Base-by-base conservation (phyloP, 2,888 invertebrate species). In the Leptura quadrifasciata region DNA sequence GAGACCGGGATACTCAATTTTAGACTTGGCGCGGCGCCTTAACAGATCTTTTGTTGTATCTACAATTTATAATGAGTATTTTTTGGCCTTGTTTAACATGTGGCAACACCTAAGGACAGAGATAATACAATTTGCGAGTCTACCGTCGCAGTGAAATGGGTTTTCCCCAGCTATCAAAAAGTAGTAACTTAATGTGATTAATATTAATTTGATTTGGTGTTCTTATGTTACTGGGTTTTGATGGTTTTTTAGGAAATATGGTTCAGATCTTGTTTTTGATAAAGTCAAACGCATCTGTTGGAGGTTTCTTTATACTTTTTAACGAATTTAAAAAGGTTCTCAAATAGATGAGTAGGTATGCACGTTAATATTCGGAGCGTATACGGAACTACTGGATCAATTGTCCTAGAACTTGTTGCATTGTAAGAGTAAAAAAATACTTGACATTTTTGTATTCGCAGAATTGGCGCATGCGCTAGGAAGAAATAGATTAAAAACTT, bases 11-110 rank as follows among this genome's bases (percentile, higher is more conserved):
- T 47, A 47, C 47, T 47, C 47, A 47, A n/a, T 47, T 47, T 47
- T 47, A 47, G 47, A n/a, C n/a, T 6, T 47, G 47, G 47, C 47
- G 47, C 47, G 47, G 47, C 47, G 47, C 47, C 47, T 47, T n/a
- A 47, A 2, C 15, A 47, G 5, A 47, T 47, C 47, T n/a, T 47
- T 47, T 47, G 47, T 47, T n/a, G n/a, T n/a, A n/a, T 47, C 47
- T 0, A 0, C n/a, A 47, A 47, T 47, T 47, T 47, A n/a, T 47
- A n/a, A 5, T 47, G n/a, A 15, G 2, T 47, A 47, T 4, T 47
- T 39, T 12, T n/a, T 47, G 47, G n/a, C 47, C 17, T 4, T 47
- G n/a, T 47, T 47, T 47, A 47, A 47, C 47, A 47, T 47, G 2
- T 47, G n/a, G 15, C 10, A 12, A 12, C 47, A 5, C 5, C 5